Evolutionary conservation across 2,113 vertebrate species (phyloP), one percentile per base, ranked within the genome.

Genomic region (Morone saxatilis): DNA sequence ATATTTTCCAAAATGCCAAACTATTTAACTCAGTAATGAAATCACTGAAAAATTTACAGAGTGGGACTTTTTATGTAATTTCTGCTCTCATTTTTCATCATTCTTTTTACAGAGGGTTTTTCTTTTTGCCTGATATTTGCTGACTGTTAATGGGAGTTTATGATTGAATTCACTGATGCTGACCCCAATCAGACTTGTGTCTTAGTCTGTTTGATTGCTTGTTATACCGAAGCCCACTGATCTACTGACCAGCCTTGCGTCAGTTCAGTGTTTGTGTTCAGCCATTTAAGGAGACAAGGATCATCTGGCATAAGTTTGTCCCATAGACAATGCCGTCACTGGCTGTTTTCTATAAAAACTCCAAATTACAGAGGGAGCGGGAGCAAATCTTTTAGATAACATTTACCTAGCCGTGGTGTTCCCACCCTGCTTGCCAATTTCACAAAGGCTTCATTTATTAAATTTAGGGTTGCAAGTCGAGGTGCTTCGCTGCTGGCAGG

Each of bases 101-200:
- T 38, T 54, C 43, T 43, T 14, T 50, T 59, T 43, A 47, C 36
- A 9, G 67, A 57, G 36, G 12, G 1, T 13, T 45, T 56, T 54
- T 38, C 6, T 45, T 61, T 51, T 20, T 53, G 8, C 41, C 22
- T 60, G 6, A 62, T 71, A 9, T 84, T 67, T 57, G 38, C 60
- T 74, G 36, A 70, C 57, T 43, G 50, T 14, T 84, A 54, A 66
- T 61, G 38, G 60, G 63, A 72, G 84, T 62, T 87, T 71, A 78
- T 48, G 65, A 51, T 6, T 72, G 63, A 84, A 72, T 87, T 80
- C 43, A 79, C 47, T 25, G n/a, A 63, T 20, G 41, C 48, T 80
- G 85, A 88, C 80, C 81, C 5, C 83, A 90, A 72, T 90, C 81
- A 92, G 63, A 79, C 53, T 76, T 36, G 71, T 62, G 41, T 82